Evolutionary conservation across 2,888 invertebrate species (phyloP).

Genomic region (Drosophila paramelanica): DNA sequence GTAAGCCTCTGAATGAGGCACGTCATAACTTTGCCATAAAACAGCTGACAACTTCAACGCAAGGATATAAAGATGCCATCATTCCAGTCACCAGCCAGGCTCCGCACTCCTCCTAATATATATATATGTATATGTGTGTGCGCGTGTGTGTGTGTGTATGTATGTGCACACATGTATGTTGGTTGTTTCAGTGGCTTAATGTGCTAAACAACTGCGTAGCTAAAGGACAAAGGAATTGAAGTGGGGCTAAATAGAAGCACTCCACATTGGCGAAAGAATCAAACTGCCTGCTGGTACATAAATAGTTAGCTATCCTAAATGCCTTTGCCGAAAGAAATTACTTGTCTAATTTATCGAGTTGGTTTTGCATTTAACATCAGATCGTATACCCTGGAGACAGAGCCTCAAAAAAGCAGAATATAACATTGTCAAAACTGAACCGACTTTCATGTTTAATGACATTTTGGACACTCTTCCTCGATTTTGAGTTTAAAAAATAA

Average conservation of each 20-base stretch:
- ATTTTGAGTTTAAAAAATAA: no score
- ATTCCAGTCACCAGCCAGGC: conserved; percentile 32
- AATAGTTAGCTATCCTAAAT: conserved; percentile 22
- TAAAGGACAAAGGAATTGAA: conserved; percentile 50
- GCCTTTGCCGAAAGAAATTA: conserved; percentile 5
- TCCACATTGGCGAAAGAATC: conserved; percentile 21
- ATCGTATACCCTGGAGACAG: conserved; percentile 8
- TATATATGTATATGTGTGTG: not conserved
- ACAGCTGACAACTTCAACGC: conserved; percentile 70
- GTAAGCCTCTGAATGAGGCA: conserved; percentile 71
- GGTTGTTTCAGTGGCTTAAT: conserved; percentile 73
- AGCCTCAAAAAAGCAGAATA: not conserved
- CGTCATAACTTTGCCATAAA: conserved; percentile 75
- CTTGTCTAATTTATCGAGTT: conserved; percentile 28
- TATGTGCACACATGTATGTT: conserved; percentile 18
- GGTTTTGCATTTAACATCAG: conserved; percentile 10
- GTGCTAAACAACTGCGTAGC: conserved; percentile 68
- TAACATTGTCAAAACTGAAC: no score
- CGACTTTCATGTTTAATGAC: no score
- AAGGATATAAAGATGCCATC: conserved; percentile 62
- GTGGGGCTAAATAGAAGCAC: conserved; percentile 57
- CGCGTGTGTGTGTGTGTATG: conserved; percentile 1
- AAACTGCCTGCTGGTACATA: conserved; percentile 22
- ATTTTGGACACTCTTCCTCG: no score
- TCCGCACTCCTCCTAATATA: conserved; percentile 8